A percentile compares a stretch with the other conserved stretches of the same genome.
These are phyloP conservation scores for Aldrovandia affinis DNA, from an alignment of 2,797 vertebrate species.

Conservation along the genomic window DNA sequence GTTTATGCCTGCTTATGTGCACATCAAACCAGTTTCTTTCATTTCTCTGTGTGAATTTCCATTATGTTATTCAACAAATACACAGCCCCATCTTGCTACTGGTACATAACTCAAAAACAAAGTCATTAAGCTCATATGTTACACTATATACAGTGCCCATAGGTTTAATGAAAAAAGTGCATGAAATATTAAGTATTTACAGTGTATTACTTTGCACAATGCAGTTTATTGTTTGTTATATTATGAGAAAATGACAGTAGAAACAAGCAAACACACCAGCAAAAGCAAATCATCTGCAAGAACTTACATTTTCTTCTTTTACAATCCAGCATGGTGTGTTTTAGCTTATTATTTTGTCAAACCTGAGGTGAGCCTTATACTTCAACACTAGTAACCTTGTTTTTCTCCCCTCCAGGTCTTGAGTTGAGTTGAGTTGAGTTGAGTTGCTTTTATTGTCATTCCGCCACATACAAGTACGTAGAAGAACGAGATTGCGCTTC, in stretches of 20 bases:
- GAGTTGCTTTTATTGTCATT: no score
- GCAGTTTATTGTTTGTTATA: background rate
- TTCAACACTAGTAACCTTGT: no score
- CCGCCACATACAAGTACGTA: no score
- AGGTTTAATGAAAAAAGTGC: background rate
- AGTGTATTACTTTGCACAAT: background rate
- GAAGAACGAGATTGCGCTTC: no score
- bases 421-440: no score
- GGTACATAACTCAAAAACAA: background rate
- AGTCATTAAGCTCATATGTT: background rate
- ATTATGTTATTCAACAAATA: background rate
- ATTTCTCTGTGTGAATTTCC: background rate
- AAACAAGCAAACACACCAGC: background rate
- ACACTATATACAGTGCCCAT: background rate
- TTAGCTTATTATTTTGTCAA: background rate
- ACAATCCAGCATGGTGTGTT: background rate
- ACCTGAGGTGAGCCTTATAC: no score
- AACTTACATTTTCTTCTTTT: background rate
- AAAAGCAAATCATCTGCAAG: background rate
- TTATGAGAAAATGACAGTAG: background rate
- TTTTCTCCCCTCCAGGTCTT: no score
- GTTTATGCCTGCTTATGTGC: background rate
- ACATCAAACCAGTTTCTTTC: background rate
- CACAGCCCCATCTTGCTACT: background rate
- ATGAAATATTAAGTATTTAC: conserved; percentile 20